These are phyloP conservation scores for Phoxinus phoxinus DNA, from an alignment of 2,113 vertebrate genomes.

Conservation along the genomic window DNA sequence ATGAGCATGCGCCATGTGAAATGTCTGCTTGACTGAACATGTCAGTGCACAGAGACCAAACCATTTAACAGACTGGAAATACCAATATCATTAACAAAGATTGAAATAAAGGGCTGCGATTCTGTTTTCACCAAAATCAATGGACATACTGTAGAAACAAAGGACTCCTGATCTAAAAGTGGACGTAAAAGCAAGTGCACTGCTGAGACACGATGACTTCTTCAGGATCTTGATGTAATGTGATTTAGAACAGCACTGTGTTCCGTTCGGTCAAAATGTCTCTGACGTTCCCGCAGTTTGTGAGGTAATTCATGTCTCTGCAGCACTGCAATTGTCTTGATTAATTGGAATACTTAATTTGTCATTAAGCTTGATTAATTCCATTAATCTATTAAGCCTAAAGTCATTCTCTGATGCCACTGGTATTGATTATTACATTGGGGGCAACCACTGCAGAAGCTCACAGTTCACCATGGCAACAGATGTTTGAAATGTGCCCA, in stretches of 20 bases:
- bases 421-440: conserved; percentile 66
- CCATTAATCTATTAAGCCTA: conserved; percentile 72
- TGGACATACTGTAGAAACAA: not conserved
- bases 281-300: conserved; percentile 44
- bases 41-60: not conserved
- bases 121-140: not conserved
- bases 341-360: conserved; percentile 79
- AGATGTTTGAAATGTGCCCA: conserved; percentile 50
- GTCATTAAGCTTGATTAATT: conserved; percentile 79
- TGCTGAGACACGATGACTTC: not conserved
- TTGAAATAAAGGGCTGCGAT: not conserved
- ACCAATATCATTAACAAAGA: not conserved
- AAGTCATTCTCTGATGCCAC: conserved; percentile 67
- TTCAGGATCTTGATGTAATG: not conserved
- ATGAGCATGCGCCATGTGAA: not conserved
- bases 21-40: conserved; percentile 15
- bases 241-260: not conserved
- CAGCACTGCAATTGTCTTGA: conserved; percentile 69
- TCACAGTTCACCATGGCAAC: conserved; percentile 66
- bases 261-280: conserved; percentile 35
- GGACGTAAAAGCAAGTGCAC: not conserved
- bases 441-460: not conserved
- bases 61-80: not conserved
- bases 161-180: not conserved
- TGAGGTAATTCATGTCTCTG: conserved; percentile 45